Base-by-base conservation (phyloP, 2,888 invertebrate species). In the Tillus elongatus region DNA sequence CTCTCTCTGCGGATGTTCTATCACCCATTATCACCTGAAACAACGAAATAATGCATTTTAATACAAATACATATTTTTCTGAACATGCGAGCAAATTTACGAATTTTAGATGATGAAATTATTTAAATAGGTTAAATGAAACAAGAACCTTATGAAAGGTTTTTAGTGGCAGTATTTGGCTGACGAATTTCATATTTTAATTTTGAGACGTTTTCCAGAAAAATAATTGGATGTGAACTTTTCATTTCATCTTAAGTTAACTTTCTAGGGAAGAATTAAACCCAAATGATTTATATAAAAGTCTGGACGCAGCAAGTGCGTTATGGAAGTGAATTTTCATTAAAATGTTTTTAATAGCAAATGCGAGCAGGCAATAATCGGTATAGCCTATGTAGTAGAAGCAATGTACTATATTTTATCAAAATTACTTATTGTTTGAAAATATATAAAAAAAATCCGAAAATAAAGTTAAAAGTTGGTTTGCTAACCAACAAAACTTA, bases 21-120 rank as follows among this genome's bases (percentile, higher is more conserved):
- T 95, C 93, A 37, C 91, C 88, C 96, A 96, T 97, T 65, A 96
- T 96, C 54, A 96, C 96, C 96, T 96, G 75, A 8, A 71, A 69
- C 60, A 43, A 51, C 60, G 51, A 42, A 43, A 42, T 14, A 33
- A 35, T 16, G n/a, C n/a, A n/a, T n/a, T 19, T 19, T 8, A 19
- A 19, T 19, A 19, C 6, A 19, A n/a, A 19, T 8, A 19, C 24
- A n/a, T 19, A 8, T 19, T 6, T n/a, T 19, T 19, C n/a, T 8
- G 24, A n/a, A 19, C n/a, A 19, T n/a, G 24, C n/a, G 24, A 6
- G 24, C n/a, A 19, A 6, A n/a, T 19, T n/a, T n/a, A n/a, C n/a
- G n/a, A n/a, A n/a, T n/a, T n/a, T n/a, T n/a, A n/a, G n/a, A n/a
- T n/a, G n/a, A n/a, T n/a, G n/a, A n/a, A n/a, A n/a, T n/a, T n/a